A percentile compares a stretch with the other conserved stretches of the same genome.
These are phyloP conservation scores for Drosophila aldrichi DNA, from an alignment of 2,888 invertebrate species.

Conservation along the genomic window DNA sequence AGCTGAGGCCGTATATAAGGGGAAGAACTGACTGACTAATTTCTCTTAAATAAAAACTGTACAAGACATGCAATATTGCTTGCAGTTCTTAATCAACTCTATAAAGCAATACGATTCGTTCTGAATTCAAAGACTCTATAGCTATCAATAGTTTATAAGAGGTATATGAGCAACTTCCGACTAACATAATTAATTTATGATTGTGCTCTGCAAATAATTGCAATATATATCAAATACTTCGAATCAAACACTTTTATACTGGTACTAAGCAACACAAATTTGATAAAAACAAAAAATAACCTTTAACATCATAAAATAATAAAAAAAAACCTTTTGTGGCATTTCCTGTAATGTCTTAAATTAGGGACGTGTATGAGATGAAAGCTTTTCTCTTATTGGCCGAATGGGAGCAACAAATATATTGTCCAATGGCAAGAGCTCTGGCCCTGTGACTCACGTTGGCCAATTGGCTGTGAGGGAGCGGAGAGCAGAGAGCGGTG, in stretches of 20 bases:
- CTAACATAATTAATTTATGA: not conserved
- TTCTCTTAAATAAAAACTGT: not conserved
- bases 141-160: not conserved
- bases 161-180: not conserved
- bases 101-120: not conserved
- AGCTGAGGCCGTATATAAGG: too few relatives aligned
- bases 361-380: conserved; percentile 9
- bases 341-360: not conserved
- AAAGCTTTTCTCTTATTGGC: conserved; percentile 53
- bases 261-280: too few relatives aligned
- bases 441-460: conserved; percentile 44
- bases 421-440: conserved; percentile 29
- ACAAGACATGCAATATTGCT: not conserved
- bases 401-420: conserved; percentile 29
- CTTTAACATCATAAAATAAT: not conserved
- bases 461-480: not conserved
- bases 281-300: too few relatives aligned
- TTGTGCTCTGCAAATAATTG: not conserved
- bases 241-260: not conserved
- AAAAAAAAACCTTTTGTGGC: not conserved
- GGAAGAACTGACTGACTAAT: not conserved
- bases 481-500: not conserved
- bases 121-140: not conserved
- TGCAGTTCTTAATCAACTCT: not conserved
- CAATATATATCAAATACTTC: too few relatives aligned